phyloP scores from a whole-genome alignment of 2,113 vertebrate species.

The Dicentrarchus labrax region DNA sequence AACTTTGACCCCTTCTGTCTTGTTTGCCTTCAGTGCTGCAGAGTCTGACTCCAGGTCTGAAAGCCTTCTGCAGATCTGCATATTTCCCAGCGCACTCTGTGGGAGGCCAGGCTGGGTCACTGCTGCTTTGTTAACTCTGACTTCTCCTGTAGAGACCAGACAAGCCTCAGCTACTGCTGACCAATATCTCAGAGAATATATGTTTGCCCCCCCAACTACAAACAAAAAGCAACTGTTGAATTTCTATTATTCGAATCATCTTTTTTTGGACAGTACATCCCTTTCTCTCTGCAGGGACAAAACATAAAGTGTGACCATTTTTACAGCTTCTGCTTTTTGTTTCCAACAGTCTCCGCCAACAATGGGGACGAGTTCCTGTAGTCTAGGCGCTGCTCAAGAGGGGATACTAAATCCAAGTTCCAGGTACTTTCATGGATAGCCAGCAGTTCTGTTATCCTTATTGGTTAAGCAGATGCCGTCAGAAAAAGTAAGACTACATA shows the following conservation, averaged over 20 bases:
- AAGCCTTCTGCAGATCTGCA: conserved; percentile 18
- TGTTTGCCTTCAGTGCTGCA: conserved; percentile 21
- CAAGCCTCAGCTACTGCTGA: conserved; percentile 9
- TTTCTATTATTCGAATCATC: background rate
- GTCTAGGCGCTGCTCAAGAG: background rate
- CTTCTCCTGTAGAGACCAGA: background rate
- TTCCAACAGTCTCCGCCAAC: background rate
- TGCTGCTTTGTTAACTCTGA: conserved; percentile 17
- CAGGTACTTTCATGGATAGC: background rate
- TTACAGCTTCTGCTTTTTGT: background rate
- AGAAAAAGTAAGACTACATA: background rate
- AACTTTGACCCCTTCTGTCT: conserved; percentile 24
- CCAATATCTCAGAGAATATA: background rate
- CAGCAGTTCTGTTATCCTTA: background rate
- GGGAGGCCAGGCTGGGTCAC: background rate
- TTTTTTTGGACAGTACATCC: background rate
- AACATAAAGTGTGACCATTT: background rate
- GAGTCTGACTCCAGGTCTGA: background rate
- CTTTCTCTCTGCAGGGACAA: background rate
- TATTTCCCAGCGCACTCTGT: background rate
- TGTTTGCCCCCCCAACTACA: background rate
- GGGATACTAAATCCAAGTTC: background rate
- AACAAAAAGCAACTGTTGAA: background rate
- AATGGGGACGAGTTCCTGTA: background rate
- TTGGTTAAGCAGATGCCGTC: background rate